Conservation (phyloP, 2,888 invertebrate genomes). For the Podabrus alpinus region DNA sequence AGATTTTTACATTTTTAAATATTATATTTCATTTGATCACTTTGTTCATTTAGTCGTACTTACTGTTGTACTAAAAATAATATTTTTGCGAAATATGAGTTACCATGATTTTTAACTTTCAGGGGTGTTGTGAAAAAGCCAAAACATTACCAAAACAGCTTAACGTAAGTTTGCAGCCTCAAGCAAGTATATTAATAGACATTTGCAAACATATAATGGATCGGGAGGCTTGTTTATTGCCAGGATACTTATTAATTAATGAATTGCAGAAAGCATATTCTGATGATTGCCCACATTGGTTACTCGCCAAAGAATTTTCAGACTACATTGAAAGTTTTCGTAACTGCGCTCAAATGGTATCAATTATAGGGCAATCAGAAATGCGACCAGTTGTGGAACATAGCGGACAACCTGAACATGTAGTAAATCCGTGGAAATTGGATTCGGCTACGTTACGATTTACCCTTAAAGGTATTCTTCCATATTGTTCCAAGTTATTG, state of each 20-base stretch:
- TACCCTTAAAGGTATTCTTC: slow-evolving; percentile 75
- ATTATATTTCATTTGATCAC: no score
- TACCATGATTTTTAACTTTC: slow-evolving; percentile 25
- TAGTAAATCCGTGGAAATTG: slow-evolving; percentile 91
- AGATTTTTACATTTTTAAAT: no score
- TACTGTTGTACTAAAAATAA: background rate
- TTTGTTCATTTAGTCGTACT: background rate
- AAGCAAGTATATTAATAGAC: slow-evolving; percentile 78
- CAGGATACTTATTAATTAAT: slow-evolving; percentile 93
- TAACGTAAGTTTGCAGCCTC: slow-evolving; percentile 80
- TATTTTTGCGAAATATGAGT: background rate
- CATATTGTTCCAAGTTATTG: slow-evolving; percentile 84
- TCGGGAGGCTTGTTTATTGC: slow-evolving; percentile 86
- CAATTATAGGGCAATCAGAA: slow-evolving; percentile 85
- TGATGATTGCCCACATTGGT: slow-evolving; percentile 92
- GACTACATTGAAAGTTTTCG: slow-evolving; percentile 92
- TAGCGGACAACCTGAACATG: slow-evolving; percentile 86
- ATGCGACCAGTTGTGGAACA: slow-evolving; percentile 95
- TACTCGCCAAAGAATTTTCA: slow-evolving; percentile 82
- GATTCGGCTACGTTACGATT: slow-evolving; percentile 80
- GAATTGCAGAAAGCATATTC: slow-evolving; percentile 90
- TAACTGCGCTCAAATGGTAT: slow-evolving; percentile 93
- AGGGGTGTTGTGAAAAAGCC: slow-evolving; percentile 88
- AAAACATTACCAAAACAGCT: slow-evolving; percentile 78
- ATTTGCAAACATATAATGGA: slow-evolving; percentile 90